A percentile compares a stretch with the other conserved stretches of the same genome.
These are phyloP conservation scores for Siniperca obscura DNA, from an alignment of 2,797 vertebrate genomes.

Conservation along the genomic window DNA sequence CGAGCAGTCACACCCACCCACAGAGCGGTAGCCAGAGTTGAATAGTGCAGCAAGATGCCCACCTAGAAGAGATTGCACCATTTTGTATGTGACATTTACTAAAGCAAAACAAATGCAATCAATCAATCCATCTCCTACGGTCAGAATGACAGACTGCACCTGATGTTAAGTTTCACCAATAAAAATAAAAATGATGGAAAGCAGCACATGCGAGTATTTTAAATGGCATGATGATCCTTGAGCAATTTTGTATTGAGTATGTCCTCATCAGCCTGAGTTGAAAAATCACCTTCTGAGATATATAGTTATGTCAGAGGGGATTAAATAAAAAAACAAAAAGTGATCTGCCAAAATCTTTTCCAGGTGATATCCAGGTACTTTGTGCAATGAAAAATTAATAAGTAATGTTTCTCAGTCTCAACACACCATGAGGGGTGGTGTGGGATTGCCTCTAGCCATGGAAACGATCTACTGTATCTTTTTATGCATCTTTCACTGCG, in stretches of 20 bases:
- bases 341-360: conserved; percentile 23
- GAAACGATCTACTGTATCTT: conserved; percentile 37
- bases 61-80: conserved; percentile 82
- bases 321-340: conserved; percentile 43
- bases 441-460: conserved; percentile 44
- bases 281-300: conserved; percentile 27
- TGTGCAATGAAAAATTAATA: conserved; percentile 39
- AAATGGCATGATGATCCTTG: conserved; percentile 15
- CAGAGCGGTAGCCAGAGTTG: conserved; percentile 93
- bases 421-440: conserved; percentile 16
- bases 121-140: too few species aligned
- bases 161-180: neutral
- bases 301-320: conserved; percentile 6
- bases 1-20: conserved; percentile 97
- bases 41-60: conserved; percentile 97
- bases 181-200: conserved; percentile 12
- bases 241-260: neutral
- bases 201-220: neutral
- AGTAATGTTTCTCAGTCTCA: conserved; percentile 40
- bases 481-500: conserved; percentile 39
- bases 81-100: neutral
- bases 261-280: conserved; percentile 15
- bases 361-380: conserved; percentile 16
- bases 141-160: neutral
- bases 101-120: neutral